phyloP scores from a whole-genome alignment of 2,113 vertebrate species.

The Lamprotornis superbus region DNA sequence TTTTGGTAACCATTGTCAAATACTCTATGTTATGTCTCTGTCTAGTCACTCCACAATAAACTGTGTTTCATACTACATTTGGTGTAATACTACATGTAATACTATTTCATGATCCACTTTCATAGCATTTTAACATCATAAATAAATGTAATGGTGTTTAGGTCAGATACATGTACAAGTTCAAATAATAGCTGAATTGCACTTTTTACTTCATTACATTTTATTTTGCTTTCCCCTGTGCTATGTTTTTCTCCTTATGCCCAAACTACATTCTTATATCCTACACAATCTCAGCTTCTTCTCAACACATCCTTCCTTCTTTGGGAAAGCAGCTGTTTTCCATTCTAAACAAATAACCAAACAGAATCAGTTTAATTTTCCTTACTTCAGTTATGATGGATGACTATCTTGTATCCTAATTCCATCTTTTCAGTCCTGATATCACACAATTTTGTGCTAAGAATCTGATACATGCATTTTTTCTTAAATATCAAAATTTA shows the following conservation, averaged over 20 bases:
- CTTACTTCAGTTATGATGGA: conserved; percentile 11
- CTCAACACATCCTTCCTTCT: not conserved
- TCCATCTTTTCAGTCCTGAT: not conserved
- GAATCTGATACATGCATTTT: not conserved
- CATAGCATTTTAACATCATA: not conserved
- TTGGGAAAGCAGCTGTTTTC: not conserved
- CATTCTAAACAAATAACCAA: not conserved
- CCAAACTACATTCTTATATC: not conserved
- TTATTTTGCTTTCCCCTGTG: not conserved
- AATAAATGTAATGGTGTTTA: not conserved
- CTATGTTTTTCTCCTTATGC: not conserved
- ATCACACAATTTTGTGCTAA: not conserved
- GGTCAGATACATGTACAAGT: not conserved
- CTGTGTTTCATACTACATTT: not conserved
- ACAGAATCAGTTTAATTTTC: conserved; percentile 19
- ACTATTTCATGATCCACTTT: not conserved
- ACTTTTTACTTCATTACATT: not conserved
- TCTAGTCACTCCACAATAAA: not conserved
- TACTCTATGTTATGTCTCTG: not conserved
- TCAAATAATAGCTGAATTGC: not conserved
- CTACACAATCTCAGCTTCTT: not conserved
- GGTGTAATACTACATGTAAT: not conserved
- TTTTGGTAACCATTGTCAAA: not conserved
- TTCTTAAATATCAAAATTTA: conserved; percentile 27
- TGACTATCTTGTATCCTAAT: not conserved